Evolutionary conservation across 2,797 vertebrate species (phyloP).

Genomic region (Cyclura pinguis): DNA sequence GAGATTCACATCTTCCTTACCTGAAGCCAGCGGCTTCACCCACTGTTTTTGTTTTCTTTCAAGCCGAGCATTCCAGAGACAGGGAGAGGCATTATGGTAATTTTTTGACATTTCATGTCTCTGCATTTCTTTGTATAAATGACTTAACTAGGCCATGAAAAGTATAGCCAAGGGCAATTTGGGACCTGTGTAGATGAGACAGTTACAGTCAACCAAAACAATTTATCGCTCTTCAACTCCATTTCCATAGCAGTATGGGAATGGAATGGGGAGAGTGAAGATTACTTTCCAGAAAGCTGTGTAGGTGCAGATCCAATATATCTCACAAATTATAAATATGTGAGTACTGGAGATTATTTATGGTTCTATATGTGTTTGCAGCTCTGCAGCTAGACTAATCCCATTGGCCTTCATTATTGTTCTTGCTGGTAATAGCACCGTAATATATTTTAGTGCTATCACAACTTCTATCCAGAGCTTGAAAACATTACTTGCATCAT

Average conservation of each 20-base stretch:
- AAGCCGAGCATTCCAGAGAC: background rate
- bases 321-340: background rate
- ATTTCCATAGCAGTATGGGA: background rate
- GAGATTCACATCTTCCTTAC: background rate
- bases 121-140: constrained; percentile 17
- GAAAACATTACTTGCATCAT: no score
- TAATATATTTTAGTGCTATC: background rate
- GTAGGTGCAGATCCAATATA: background rate
- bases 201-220: constrained; percentile 1
- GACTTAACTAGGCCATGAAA: constrained; percentile 30
- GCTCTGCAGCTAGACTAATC: background rate
- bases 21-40: background rate
- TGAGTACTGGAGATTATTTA: background rate
- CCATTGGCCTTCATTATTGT: background rate
- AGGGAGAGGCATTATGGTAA: background rate
- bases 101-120: constrained; percentile 3
- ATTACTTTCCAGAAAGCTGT: background rate
- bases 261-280: background rate
- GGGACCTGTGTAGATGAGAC: constrained; percentile 11
- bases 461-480: background rate
- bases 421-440: background rate
- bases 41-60: constrained; percentile 7
- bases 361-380: background rate
- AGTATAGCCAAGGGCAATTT: background rate
- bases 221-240: background rate